Evolutionary conservation across 2,797 vertebrate genomes (phyloP).

Genomic region (Molossus alvarezi): DNA sequence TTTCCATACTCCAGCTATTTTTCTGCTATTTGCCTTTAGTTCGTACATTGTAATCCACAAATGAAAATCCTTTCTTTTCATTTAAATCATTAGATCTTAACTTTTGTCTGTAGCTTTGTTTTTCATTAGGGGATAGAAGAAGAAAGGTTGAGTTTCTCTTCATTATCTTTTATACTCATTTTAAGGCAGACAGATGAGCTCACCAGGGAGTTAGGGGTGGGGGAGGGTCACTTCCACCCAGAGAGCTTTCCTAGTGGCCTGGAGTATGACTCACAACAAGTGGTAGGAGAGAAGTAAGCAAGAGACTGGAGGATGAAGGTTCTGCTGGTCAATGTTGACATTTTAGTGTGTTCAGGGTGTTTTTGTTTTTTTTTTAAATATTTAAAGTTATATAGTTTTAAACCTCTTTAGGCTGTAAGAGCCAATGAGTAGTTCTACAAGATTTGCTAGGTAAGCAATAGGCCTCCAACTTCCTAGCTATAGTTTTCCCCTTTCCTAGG

Average conservation of each 20-base stretch:
- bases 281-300: not conserved
- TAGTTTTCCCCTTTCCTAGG: not conserved
- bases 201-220: not conserved
- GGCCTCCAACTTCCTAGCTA: not conserved
- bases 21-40: not conserved
- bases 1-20: not conserved
- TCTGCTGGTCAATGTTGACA: not conserved
- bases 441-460: not conserved
- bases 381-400: not conserved
- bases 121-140: not conserved
- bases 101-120: slow-evolving; percentile 47
- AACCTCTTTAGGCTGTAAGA: not conserved
- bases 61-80: slow-evolving; percentile 42
- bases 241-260: not conserved
- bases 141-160: slow-evolving; percentile 35
- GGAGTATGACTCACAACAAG: not conserved
- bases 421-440: not conserved
- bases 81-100: not conserved
- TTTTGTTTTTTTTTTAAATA: not conserved
- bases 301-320: not conserved
- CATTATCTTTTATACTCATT: not conserved
- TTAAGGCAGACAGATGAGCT: slow-evolving; percentile 6
- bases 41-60: not conserved
- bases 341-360: not conserved
- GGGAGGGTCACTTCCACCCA: not conserved